phyloP scores from a whole-genome alignment of 2,113 vertebrate species.

The Phalacrocorax pelagicus region DNA sequence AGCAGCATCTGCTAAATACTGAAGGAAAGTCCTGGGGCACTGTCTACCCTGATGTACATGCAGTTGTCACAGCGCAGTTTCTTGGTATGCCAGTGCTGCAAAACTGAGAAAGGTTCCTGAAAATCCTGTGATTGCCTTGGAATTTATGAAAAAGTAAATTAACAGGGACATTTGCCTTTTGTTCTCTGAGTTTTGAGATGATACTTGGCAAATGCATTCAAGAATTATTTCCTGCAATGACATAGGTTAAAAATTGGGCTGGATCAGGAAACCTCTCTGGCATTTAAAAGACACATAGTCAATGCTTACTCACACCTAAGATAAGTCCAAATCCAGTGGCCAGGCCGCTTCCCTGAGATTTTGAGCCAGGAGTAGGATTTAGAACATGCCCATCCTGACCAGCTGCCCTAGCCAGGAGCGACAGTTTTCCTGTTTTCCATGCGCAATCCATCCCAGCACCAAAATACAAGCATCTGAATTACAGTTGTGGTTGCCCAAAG shows the following conservation, averaged over 20 bases:
- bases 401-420: background rate
- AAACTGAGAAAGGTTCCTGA: background rate
- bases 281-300: background rate
- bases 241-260: background rate
- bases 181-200: background rate
- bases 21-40: background rate
- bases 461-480: background rate
- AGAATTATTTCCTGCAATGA: background rate
- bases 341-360: background rate
- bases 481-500: background rate
- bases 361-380: background rate
- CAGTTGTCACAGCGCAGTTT: background rate
- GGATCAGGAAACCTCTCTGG: background rate
- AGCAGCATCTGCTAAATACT: background rate
- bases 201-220: background rate
- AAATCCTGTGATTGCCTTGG: background rate
- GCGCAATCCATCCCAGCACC: background rate
- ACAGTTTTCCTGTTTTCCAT: background rate
- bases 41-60: background rate
- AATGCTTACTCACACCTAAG: background rate
- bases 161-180: background rate
- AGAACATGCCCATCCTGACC: background rate
- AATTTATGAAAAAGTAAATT: background rate
- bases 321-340: background rate
- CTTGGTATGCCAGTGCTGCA: background rate